These are phyloP conservation scores for Pavo muticus DNA, from an alignment of 2,113 vertebrate species.

Conservation along the genomic window DNA sequence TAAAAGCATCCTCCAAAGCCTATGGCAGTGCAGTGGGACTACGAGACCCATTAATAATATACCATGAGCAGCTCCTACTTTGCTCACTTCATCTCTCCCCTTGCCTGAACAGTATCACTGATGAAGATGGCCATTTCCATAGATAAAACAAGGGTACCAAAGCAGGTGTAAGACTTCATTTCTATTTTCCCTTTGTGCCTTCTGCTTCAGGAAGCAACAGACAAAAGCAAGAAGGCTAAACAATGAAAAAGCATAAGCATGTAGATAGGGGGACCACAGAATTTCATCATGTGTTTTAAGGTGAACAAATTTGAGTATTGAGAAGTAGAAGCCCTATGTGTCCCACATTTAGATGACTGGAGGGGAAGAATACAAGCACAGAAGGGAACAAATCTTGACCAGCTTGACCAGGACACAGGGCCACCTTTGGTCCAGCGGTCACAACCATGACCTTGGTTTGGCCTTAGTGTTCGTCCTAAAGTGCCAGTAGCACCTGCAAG, in stretches of 20 bases:
- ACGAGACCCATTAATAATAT: neutral
- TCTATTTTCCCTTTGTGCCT: neutral
- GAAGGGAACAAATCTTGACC: neutral
- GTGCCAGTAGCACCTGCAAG: constrained; percentile 10
- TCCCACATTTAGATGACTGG: neutral
- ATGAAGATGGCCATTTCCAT: neutral
- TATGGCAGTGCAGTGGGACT: neutral
- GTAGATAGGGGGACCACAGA: neutral
- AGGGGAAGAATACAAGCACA: neutral
- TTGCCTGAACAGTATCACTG: neutral
- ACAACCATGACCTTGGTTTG: neutral
- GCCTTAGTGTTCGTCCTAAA: neutral
- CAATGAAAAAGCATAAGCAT: neutral
- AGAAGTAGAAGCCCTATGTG: neutral
- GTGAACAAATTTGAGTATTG: neutral
- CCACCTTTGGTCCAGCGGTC: neutral
- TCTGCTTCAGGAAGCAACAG: neutral
- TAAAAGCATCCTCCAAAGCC: neutral
- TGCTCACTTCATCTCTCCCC: neutral
- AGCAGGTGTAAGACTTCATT: neutral
- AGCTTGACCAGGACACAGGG: neutral
- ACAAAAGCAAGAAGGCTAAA: neutral
- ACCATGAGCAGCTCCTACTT: neutral
- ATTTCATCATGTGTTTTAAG: neutral
- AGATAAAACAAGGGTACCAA: neutral